Evolutionary conservation across 35 echinoderm and acorn worm genomes (phyloP).

Genomic region (Holothuria glaberrima): DNA sequence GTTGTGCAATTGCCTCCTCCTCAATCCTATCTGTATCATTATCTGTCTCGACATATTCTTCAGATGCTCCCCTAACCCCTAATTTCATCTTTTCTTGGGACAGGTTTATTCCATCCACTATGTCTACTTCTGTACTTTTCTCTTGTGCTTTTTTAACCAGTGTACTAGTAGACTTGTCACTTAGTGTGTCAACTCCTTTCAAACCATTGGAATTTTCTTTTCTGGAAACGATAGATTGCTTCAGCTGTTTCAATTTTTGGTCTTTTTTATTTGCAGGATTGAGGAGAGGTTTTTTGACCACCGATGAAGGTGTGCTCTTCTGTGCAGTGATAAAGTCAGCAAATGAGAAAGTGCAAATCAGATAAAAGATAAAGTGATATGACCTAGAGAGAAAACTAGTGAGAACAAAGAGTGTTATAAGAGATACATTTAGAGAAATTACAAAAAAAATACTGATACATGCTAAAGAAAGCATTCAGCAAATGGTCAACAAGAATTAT

Average conservation of each 20-base stretch:
- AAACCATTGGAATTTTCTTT: neutral
- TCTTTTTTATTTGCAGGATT: constrained; percentile 7
- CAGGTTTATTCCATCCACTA: neutral
- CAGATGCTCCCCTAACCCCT: neutral
- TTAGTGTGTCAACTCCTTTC: no score
- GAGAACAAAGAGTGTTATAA: neutral
- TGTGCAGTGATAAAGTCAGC: constrained; percentile 37
- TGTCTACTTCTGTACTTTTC: neutral
- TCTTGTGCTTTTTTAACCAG: no score
- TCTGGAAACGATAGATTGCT: neutral
- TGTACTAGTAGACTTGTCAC: no score
- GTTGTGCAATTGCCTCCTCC: constrained; percentile 50
- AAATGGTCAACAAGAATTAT: no score
- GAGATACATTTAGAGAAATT: neutral
- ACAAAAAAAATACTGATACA: neutral
- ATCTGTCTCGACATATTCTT: neutral
- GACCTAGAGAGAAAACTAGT: constrained; percentile 10
- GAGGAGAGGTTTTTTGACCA: constrained; percentile 48
- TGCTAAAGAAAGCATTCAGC: neutral
- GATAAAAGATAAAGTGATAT: neutral
- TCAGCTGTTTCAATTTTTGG: neutral
- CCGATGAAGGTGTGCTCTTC: constrained; percentile 12
- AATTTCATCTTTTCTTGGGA: neutral
- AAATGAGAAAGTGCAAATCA: constrained; percentile 23
- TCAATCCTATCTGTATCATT: constrained; percentile 41